Evolutionary conservation across 2,113 vertebrate species (phyloP).

Genomic region (Collichthys lucidus): DNA sequence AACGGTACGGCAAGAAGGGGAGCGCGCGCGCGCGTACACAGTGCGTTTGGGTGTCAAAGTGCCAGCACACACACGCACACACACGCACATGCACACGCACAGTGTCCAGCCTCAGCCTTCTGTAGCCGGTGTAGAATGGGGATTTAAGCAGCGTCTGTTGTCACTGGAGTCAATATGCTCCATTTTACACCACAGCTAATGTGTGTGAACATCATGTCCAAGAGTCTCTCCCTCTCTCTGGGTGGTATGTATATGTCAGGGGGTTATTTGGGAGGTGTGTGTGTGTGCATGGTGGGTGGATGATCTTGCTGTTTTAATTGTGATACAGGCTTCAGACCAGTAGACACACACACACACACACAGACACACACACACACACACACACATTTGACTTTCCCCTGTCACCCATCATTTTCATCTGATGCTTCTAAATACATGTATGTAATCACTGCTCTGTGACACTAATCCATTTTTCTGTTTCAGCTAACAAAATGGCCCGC

Average conservation of each 20-base stretch:
- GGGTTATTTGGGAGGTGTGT: conserved; percentile 39
- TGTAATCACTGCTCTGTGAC: conserved; percentile 28
- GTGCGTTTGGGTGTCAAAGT: conserved; percentile 56
- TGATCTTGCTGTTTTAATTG: conserved; percentile 62
- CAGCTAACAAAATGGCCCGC: conserved; percentile 26
- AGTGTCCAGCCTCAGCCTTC: conserved; percentile 30
- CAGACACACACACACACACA: not conserved
- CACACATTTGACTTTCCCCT: not conserved
- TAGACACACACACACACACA: not conserved
- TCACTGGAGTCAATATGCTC: conserved; percentile 71
- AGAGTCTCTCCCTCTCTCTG: not conserved
- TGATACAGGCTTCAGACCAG: conserved; percentile 59
- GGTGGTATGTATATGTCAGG: conserved; percentile 45
- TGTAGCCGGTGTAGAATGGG: conserved; percentile 22
- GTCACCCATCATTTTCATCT: not conserved
- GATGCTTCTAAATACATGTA: conserved; percentile 11
- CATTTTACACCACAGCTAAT: conserved; percentile 59
- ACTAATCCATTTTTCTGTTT: conserved; percentile 38
- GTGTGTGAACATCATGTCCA: conserved; percentile 30
- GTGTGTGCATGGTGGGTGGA: not conserved
- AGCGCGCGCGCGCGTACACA: conserved; percentile 13
- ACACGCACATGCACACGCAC: not conserved
- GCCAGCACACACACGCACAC: conserved; percentile 19
- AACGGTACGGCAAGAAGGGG: conserved; percentile 4
- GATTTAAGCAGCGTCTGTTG: conserved; percentile 60